Percentiles rank a stretch among this genome's conserved stretches.
phyloP scores from a whole-genome alignment of 2,888 invertebrate genomes.

The Crocallis elinguaria region DNA sequence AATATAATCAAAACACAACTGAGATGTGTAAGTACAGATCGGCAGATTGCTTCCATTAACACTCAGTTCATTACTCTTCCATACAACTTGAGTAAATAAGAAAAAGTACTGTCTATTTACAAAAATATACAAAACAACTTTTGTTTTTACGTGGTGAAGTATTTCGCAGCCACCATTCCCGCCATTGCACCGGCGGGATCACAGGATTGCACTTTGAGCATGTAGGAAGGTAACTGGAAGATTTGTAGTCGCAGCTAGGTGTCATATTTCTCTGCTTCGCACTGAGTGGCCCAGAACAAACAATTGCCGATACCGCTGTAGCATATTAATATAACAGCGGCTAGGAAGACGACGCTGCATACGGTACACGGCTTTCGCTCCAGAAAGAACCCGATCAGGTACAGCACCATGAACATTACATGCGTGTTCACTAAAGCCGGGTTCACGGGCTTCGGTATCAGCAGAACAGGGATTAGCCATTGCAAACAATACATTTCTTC shows the following conservation, averaged over 20 bases:
- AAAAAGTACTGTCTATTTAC: conserved; percentile 62
- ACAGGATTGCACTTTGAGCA: conserved; percentile 69
- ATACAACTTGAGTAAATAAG: conserved; percentile 39
- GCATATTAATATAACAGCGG: conserved; percentile 96
- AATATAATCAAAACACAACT: conserved; percentile 63
- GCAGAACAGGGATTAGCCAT: conserved; percentile 97
- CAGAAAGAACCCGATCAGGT: conserved; percentile 98
- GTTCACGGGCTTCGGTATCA: conserved; percentile 99
- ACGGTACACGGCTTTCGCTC: conserved; percentile 98
- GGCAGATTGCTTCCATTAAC: conserved; percentile 46
- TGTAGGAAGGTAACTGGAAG: conserved; percentile 56
- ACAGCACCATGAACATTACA: conserved; percentile 98
- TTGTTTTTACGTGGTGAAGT: conserved; percentile 5
- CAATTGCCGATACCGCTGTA: conserved; percentile 98
- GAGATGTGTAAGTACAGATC: conserved; percentile 68
- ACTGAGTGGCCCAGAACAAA: conserved; percentile 94
- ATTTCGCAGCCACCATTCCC: conserved; percentile 38
- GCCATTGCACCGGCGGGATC: conserved; percentile 49
- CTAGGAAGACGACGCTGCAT: conserved; percentile 97
- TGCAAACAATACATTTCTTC: conserved; percentile 98
- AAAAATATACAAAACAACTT: conserved; percentile 62
- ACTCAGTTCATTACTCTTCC: conserved; percentile 26
- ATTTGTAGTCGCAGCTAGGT: conserved; percentile 55
- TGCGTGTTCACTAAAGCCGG: conserved; percentile 98
- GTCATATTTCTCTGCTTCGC: conserved; percentile 88